Percentiles rank a stretch among this genome's conserved stretches.
These are phyloP conservation scores for Macaria notata DNA, from an alignment of 2,888 invertebrate genomes.

Conservation along the genomic window DNA sequence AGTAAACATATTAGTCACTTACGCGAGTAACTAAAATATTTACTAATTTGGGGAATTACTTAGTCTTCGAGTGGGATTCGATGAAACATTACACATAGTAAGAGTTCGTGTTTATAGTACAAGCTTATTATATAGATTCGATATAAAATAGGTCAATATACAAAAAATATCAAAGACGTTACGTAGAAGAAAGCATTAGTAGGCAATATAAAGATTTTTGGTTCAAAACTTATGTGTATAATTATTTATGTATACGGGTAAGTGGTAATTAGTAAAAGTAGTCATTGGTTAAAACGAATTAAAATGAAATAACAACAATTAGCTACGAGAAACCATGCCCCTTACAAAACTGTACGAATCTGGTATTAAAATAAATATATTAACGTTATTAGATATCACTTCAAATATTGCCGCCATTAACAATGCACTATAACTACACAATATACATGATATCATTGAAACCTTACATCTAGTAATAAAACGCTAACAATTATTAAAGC, in stretches of 20 bases:
- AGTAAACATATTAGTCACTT: slow-evolving; percentile 9
- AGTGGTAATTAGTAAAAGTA: slow-evolving; percentile 12
- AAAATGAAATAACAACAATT: slow-evolving; percentile 21
- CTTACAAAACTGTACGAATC: slow-evolving; percentile 37
- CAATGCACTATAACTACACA: slow-evolving; percentile 38
- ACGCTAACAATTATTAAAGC: slow-evolving; percentile 64
- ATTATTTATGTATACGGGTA: slow-evolving; percentile 11
- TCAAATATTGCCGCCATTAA: slow-evolving; percentile 43
- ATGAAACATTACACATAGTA: slow-evolving; percentile 12
- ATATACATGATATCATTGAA: slow-evolving; percentile 44
- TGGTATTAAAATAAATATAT: slow-evolving; percentile 46
- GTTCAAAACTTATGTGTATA: slow-evolving; percentile 24
- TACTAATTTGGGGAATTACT: slow-evolving; percentile 1
- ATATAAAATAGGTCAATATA: slow-evolving; percentile 15
- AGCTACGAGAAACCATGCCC: slow-evolving; percentile 28
- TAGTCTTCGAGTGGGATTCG: slow-evolving; percentile 13
- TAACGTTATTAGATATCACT: slow-evolving; percentile 45
- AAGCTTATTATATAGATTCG: slow-evolving; percentile 16
- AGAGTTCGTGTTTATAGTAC: slow-evolving; percentile 12
- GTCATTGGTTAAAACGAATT: slow-evolving; percentile 30
- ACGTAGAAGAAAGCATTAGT: slow-evolving; percentile 24
- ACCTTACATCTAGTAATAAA: slow-evolving; percentile 42
- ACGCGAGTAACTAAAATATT: slow-evolving; percentile 6
- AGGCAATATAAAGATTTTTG: slow-evolving; percentile 24
- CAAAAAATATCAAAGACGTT: slow-evolving; percentile 17